Evolutionary conservation across 2,113 vertebrate species (phyloP), one percentile per base, ranked within the genome.

Genomic region (Athene noctua): DNA sequence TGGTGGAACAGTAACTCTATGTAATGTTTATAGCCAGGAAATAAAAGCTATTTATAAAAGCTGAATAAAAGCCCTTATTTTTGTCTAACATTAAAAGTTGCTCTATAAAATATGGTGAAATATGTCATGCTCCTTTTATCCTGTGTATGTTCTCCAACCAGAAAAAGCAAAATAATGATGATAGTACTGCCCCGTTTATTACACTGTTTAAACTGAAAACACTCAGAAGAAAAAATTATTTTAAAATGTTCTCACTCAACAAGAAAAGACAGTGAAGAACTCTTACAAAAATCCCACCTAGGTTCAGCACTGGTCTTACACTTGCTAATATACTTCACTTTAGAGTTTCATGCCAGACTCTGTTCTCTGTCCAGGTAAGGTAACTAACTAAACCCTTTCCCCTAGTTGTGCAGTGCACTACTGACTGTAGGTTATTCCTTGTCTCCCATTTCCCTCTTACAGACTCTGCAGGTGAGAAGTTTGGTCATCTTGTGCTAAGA

Each of bases 21-120:
- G 59, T 44, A 61, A 44, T 63, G 52, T 71, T 92, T 87, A 52
- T 25, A 96, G 21, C 9, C 47, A 86, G 86, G 83, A 97, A 96
- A 95, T 81, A 84, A 91, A 89, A 94, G 26, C 17, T 95, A 84
- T 80, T 94, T 91, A 91, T 59, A 91, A 91, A 86, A 80, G 27
- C 21, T 80, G 70, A 82, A 83, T 46, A 44, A 55, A 86, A 61
- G 2, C 23, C 36, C 5, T 10, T 70, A 6, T 16, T 42, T 83
- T 78, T 77, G 25, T 66, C 58, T 23, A 62, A 51, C 23, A 34
- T 36, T 62, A 55, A 19, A 66, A 34, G 44, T 51, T 92, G 73
- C 51, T 51, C 17, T 32, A n/a, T 15, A 47, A 80, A 84, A 85
- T 40, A 9, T 47, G 1, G 8, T 27, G 10, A 85, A 90, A 71